phyloP scores from a whole-genome alignment of 1,140 invertebrate species.

The Pseudomyrmex dendroicus region DNA sequence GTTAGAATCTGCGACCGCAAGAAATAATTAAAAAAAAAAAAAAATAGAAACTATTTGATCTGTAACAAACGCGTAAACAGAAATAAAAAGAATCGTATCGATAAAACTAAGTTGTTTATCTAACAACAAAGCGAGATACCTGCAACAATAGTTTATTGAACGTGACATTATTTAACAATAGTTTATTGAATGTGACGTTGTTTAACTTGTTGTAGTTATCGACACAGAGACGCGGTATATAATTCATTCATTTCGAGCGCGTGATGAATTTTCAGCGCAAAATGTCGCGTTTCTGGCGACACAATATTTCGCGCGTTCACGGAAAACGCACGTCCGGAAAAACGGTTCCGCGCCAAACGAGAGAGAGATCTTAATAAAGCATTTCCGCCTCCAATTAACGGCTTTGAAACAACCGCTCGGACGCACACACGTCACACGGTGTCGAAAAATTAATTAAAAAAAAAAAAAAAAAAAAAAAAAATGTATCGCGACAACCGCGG shows the following conservation, averaged over 20 bases:
- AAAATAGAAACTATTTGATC: not conserved
- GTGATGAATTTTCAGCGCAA: slow-evolving; percentile 46
- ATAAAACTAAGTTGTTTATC: not conserved
- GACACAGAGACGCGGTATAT: slow-evolving; percentile 11
- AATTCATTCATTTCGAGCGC: slow-evolving; percentile 29
- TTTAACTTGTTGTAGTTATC: too few species aligned
- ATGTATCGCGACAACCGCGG: slow-evolving; percentile 31
- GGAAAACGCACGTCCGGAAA: slow-evolving; percentile 2
- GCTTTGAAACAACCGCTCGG: slow-evolving; percentile 37
- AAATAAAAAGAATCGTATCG: not conserved
- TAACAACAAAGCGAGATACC: too few species aligned
- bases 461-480: not conserved
- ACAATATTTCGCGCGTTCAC: slow-evolving; percentile 49
- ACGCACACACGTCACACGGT: not conserved
- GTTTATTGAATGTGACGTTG: too few species aligned
- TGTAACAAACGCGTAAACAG: too few species aligned
- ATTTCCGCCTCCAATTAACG: slow-evolving; percentile 43
- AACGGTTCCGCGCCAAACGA: slow-evolving; percentile 40
- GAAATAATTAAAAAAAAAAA: not conserved
- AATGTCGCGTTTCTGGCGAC: slow-evolving; percentile 32
- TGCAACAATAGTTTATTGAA: too few species aligned
- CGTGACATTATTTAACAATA: too few species aligned
- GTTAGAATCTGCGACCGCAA: too few species aligned
- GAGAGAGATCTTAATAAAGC: slow-evolving; percentile 49
- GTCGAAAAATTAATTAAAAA: slow-evolving; percentile 48